Percentiles rank a stretch among this genome's conserved stretches.
phyloP scores from a whole-genome alignment of 2,797 vertebrate genomes.

The Spea hammondii region DNA sequence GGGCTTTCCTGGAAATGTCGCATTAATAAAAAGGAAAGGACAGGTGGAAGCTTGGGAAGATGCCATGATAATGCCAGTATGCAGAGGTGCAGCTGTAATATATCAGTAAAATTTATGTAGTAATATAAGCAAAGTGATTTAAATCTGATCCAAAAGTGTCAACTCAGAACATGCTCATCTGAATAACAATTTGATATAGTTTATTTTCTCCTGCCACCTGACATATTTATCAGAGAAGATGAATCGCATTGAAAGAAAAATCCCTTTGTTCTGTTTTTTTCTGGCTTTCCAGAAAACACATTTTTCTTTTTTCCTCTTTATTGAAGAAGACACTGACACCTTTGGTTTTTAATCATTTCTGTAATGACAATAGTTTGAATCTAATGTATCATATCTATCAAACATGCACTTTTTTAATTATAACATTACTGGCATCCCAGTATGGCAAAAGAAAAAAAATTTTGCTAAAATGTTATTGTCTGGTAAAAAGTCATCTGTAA shows the following conservation, averaged over 20 bases:
- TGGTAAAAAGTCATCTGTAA: too few species aligned
- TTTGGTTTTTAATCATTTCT: too few species aligned
- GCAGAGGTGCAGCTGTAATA: not conserved
- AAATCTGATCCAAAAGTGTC: not conserved
- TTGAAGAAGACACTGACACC: too few species aligned
- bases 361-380: too few species aligned
- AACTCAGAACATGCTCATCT: not conserved
- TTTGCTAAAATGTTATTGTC: too few species aligned
- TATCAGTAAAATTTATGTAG: not conserved
- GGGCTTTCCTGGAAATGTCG: not conserved
- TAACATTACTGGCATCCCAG: too few species aligned
- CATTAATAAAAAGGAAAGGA: not conserved
- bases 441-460: too few species aligned
- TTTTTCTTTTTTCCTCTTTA: too few species aligned
- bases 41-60: not conserved
- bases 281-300: too few species aligned
- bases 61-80: not conserved
- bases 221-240: not conserved
- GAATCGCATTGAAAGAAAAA: not conserved
- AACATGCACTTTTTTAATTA: too few species aligned
- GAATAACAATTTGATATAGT: not conserved
- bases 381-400: too few species aligned
- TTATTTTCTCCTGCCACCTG: not conserved
- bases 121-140: not conserved
- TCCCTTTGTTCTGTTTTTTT: too few species aligned